Base-by-base conservation (phyloP, 2,888 invertebrate species). In the Apomyelois bistriatella region DNA sequence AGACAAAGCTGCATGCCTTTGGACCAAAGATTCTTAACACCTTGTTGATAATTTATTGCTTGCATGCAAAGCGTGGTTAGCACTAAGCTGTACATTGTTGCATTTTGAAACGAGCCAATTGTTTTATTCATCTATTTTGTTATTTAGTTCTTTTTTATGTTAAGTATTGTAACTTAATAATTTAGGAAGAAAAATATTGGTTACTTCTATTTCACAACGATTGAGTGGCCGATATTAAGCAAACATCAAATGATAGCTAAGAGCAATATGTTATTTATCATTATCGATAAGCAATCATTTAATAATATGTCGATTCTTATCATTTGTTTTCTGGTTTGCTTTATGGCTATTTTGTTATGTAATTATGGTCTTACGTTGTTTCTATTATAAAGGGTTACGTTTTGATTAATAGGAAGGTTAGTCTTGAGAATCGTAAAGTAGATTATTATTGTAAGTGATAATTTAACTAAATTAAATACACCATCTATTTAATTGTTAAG, bases 41-140 rank as follows among this genome's bases (percentile, higher is more conserved):
- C 75, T 75, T 62, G 71, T 75, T 70, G 64, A 69, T 74, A 74
- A 74, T 77, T 75, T 81, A 81, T 79, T 70, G 61, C 70, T 53
- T 53, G 55, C 56, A 58, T 46, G 46, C 59, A 61, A 59, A 59
- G 48, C 56, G 50, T 59, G 55, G 61, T 62, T 59, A 62, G 54
- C 49, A 43, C 55, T 43, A 36, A 35, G 17, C 22, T 22, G 10
- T 48, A 37, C 48, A 48, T 13, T 47, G 16, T 36, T 43, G 43
- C 28, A 13, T 43, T 30, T 22, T n/a, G 12, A 43, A 30, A 13
- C 43, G 30, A 30, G 13, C 10, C 8, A 43, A 13, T 43, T 8
- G 9, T 7, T 15, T 43, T 43, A n/a, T 28, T 30, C 43, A 30
- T 32, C 8, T 28, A 16, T 16, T 3, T 2, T 12, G 13, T 7